phyloP scores from a whole-genome alignment of 1,140 invertebrate genomes.

The Bacillus rossius region DNA sequence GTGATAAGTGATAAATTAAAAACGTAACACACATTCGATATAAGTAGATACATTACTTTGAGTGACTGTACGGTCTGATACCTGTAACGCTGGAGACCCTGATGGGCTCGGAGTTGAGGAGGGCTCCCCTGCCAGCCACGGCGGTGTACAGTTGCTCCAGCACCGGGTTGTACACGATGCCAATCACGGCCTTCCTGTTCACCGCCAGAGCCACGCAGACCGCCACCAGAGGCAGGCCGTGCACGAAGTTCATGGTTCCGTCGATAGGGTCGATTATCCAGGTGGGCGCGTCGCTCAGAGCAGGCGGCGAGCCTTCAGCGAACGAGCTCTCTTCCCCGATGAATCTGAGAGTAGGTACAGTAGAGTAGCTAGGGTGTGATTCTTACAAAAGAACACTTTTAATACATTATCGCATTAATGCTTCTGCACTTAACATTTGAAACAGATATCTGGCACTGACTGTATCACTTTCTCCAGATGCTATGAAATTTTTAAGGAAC shows the following conservation, averaged over 20 bases:
- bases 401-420: too few relatives aligned
- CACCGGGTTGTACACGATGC: conserved; percentile 73
- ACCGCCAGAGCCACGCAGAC: conserved; percentile 59
- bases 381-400: too few relatives aligned
- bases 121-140: conserved; percentile 63
- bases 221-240: conserved; percentile 55
- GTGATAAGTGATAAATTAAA: too few relatives aligned
- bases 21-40: too few relatives aligned
- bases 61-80: too few relatives aligned
- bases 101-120: conserved; percentile 60
- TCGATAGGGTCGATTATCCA: conserved; percentile 87
- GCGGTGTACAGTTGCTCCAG: conserved; percentile 68
- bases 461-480: too few relatives aligned
- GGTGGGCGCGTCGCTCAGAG: conserved; percentile 72
- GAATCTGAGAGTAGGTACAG: conserved; percentile 56
- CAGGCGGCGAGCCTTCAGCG: conserved; percentile 46
- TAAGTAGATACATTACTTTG: too few relatives aligned
- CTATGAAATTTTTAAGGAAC: too few relatives aligned
- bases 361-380: too few relatives aligned
- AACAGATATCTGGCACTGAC: too few relatives aligned
- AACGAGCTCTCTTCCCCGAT: conserved; percentile 77
- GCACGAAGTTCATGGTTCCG: conserved; percentile 70
- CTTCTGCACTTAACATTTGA: too few relatives aligned
- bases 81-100: conserved; percentile 20
- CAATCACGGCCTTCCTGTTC: conserved; percentile 57